A percentile compares a stretch with the other conserved stretches of the same genome.
Conservation (phyloP, 2,888 invertebrate genomes). For the Phytoseiulus persimilis region DNA sequence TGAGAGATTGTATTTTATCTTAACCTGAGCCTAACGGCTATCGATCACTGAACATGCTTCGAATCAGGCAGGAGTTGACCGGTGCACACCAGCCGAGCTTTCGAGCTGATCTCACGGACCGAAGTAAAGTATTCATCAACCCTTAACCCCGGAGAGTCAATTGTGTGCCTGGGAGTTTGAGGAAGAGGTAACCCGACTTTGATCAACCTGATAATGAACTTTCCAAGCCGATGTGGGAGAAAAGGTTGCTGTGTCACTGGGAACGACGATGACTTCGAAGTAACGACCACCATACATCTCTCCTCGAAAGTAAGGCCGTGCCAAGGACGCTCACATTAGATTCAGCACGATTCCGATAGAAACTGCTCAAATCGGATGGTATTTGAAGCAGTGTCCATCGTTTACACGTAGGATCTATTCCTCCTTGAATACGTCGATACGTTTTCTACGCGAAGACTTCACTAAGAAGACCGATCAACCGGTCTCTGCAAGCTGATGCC, state of each 20-base stretch:
- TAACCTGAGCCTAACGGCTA: neutral
- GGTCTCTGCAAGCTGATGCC: slow-evolving; percentile 34
- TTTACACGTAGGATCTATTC: neutral
- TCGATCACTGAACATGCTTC: neutral
- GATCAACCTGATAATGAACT: neutral
- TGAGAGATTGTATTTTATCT: neutral
- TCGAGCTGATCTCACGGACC: no score
- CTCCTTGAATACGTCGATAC: neutral
- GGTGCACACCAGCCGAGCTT: neutral
- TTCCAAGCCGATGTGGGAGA: neutral
- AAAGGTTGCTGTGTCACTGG: neutral
- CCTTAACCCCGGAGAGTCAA: neutral
- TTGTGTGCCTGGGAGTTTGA: neutral
- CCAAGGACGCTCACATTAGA: slow-evolving; percentile 23
- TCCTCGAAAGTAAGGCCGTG: slow-evolving; percentile 34
- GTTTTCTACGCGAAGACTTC: neutral
- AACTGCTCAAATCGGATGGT: neutral
- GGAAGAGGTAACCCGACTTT: neutral
- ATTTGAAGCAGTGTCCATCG: neutral
- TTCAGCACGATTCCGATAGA: neutral
- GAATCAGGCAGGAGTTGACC: neutral
- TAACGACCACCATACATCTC: neutral
- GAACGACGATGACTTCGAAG: neutral
- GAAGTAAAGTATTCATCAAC: neutral
- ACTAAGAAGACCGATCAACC: neutral